phyloP scores from a whole-genome alignment of 2,797 vertebrate genomes.

The Spondyliosoma cantharus region DNA sequence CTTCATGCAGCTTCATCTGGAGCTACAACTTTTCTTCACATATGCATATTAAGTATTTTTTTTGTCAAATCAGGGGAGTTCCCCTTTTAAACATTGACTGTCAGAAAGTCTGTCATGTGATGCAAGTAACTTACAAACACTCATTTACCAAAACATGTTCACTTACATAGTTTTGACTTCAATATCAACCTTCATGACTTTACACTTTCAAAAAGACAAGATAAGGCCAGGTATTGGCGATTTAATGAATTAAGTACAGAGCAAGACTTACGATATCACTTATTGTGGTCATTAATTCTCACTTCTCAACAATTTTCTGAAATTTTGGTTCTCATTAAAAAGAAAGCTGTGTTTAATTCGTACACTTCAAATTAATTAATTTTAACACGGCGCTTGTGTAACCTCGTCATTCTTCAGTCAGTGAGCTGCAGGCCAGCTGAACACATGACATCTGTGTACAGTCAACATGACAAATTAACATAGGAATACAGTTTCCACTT shows the following conservation, averaged over 20 bases:
- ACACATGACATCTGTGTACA: neutral
- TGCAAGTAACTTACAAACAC: slow-evolving; percentile 5
- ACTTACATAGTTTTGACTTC: neutral
- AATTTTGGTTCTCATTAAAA: too few species aligned
- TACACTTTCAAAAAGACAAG: neutral
- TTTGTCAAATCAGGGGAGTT: neutral
- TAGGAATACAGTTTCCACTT: neutral
- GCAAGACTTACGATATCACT: neutral
- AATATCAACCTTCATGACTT: neutral
- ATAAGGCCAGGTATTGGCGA: neutral
- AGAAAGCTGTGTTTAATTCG: too few species aligned
- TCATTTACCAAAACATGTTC: neutral
- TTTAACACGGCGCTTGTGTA: neutral
- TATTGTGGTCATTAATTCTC: neutral
- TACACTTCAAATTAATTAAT: too few species aligned
- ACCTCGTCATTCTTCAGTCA: neutral
- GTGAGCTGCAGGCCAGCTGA: neutral
- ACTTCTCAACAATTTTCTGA: neutral
- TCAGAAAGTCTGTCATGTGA: neutral
- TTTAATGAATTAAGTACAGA: neutral
- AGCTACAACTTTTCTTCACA: neutral
- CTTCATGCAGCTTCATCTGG: too few species aligned
- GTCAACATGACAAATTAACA: neutral
- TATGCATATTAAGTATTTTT: neutral
- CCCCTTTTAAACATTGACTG: neutral